phyloP scores from a whole-genome alignment of 2,888 invertebrate genomes.

The Acholoe squamosa region DNA sequence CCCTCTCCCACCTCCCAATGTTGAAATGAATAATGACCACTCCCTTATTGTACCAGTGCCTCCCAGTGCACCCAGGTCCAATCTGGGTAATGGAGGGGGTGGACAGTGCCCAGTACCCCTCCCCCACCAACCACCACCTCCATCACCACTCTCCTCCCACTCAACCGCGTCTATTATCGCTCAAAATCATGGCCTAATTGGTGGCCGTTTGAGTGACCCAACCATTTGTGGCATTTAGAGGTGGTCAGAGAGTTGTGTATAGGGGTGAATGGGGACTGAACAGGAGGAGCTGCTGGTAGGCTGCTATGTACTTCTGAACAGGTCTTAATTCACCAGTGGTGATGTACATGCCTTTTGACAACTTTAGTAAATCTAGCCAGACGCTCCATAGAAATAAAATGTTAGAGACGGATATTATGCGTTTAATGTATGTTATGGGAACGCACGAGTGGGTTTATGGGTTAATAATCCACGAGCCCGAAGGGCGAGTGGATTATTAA shows the following conservation, averaged over 20 bases:
- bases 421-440: no score
- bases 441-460: no score
- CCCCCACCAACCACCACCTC: background rate
- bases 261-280: background rate
- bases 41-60: no score
- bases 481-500: no score
- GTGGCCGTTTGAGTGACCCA: background rate
- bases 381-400: no score
- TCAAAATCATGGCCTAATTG: background rate
- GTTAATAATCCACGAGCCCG: no score
- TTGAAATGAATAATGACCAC: no score
- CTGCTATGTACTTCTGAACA: no score
- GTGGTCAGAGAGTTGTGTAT: background rate
- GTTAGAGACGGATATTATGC: no score
- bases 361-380: no score
- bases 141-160: background rate
- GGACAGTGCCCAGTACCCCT: background rate
- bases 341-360: no score
- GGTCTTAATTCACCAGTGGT: no score
- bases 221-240: slow-evolving; percentile 43
- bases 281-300: background rate
- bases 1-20: background rate
- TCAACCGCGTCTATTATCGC: background rate
- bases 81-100: slow-evolving; percentile 2
- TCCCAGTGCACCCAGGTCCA: slow-evolving; percentile 1